Base-by-base conservation (phyloP, 2,113 vertebrate genomes). In the Tauraco erythrolophus region DNA sequence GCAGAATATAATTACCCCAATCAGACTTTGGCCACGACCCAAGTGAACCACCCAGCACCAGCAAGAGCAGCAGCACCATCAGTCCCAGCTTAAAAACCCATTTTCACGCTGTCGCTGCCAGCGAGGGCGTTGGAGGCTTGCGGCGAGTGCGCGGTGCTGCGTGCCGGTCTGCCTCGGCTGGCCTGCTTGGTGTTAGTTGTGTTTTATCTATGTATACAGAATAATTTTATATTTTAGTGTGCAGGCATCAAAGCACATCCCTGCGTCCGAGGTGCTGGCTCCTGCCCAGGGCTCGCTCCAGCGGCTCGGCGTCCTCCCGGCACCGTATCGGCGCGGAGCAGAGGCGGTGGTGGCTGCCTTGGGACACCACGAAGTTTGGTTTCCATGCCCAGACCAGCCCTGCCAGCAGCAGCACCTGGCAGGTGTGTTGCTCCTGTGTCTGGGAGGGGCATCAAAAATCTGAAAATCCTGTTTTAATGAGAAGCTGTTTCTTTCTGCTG, bases 101-200 rank as follows among this genome's bases (percentile, higher is more conserved):
- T 51, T 51, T 53, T 27, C 30, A 5, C 0, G 3, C 33, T 4
- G 17, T 11, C 6, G 16, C 31, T 30, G 39, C 6, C 6, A 14
- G 31, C 0, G 11, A 22, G 30, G 4, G 19, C 2, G 13, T 22
- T 2, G 5, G 35, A 50, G 33, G 33, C 37, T 71, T 15, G 0
- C 27, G 0, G 54, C 1, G 1, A 17, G 4, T 0, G 9, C 3
- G 1, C 6, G 58, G 19, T 25, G 56, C 54, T 24, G 57, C 2
- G 0, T 3, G 12, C 27, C 2, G 75, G 21, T 33, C 78, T 28
- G 75, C 33, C 41, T 35, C 2, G 53, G 45, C 43, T 50, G 30
- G 11, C 33, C 37, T 6, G 33, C 14, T 13, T 31, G 7, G 7
- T 13, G 50, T 87, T 19, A 39, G 17, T 53, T 50, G 9, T 17